Conservation (phyloP, 2,113 vertebrate genomes). For the Gasterosteus aculeatus region DNA sequence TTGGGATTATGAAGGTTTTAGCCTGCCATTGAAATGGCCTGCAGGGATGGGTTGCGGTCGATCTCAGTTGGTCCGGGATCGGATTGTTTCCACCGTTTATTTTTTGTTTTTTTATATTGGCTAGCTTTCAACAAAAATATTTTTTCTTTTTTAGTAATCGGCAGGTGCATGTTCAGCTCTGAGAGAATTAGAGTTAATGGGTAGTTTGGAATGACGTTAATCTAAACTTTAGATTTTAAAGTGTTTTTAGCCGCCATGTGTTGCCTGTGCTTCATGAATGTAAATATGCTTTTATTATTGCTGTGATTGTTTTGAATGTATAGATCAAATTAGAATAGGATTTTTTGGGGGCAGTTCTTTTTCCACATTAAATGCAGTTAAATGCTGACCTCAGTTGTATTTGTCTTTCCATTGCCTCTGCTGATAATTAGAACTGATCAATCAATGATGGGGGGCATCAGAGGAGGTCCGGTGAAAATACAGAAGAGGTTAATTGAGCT, state of each 20-base stretch:
- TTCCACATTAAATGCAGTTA: not conserved
- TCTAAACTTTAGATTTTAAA: too few species aligned
- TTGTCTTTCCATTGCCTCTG: not conserved
- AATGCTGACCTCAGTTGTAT: not conserved
- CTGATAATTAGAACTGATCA: slow-evolving; percentile 13
- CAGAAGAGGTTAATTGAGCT: slow-evolving; percentile 36
- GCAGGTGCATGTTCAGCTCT: too few species aligned
- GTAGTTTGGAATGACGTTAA: not conserved
- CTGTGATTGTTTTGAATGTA: not conserved
- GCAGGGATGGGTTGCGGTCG: slow-evolving; percentile 43
- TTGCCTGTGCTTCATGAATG: not conserved
- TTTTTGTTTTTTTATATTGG: slow-evolving; percentile 6
- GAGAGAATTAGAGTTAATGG: not conserved
- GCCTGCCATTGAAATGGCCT: slow-evolving; percentile 55
- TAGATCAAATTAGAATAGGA: not conserved
- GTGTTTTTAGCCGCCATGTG: not conserved
- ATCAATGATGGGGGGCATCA: slow-evolving; percentile 23
- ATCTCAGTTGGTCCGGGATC: slow-evolving; percentile 8
- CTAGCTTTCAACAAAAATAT: slow-evolving; percentile 1
- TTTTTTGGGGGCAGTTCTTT: not conserved
- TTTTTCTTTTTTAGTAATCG: not conserved
- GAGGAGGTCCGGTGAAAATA: slow-evolving; percentile 31
- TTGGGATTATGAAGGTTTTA: slow-evolving; percentile 60
- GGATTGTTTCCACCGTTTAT: slow-evolving; percentile 35
- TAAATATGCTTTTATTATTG: not conserved